Percentiles rank a stretch among this genome's conserved stretches.
phyloP scores from a whole-genome alignment of 2,888 invertebrate genomes.

The Carterocephalus palaemon region DNA sequence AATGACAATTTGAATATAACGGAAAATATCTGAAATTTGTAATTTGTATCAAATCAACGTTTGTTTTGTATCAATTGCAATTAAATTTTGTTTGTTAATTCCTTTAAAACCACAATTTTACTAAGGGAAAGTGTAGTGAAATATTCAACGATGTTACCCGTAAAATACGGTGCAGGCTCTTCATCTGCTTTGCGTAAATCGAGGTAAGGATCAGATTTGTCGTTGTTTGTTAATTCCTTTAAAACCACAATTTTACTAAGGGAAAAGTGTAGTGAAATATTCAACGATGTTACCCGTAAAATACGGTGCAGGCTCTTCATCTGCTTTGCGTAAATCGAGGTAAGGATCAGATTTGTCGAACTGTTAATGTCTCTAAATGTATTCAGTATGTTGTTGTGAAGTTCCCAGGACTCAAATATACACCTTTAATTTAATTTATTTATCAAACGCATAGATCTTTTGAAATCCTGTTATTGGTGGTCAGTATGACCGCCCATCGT shows the following conservation, averaged over 20 bases:
- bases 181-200: conserved; percentile 55
- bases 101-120: too few relatives aligned
- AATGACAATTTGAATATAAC: not conserved
- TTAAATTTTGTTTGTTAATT: not conserved
- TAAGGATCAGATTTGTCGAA: conserved; percentile 30
- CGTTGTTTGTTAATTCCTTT: not conserved
- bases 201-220: conserved; percentile 41
- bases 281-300: conserved; percentile 35
- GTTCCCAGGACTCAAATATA: not conserved
- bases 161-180: conserved; percentile 45
- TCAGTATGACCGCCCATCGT: too few relatives aligned
- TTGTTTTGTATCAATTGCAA: not conserved
- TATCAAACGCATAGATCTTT: too few relatives aligned
- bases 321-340: conserved; percentile 58
- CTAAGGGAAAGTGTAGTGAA: too few relatives aligned
- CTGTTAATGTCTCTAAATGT: too few relatives aligned
- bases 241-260: too few relatives aligned
- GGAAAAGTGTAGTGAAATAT: too few relatives aligned
- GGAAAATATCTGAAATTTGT: not conserved
- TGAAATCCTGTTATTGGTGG: too few relatives aligned
- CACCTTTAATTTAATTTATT: not conserved
- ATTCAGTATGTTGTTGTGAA: not conserved
- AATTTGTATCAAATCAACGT: not conserved
- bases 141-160: conserved; percentile 30
- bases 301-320: conserved; percentile 45